Conservation (phyloP, 2,797 vertebrate species). For the Cossypha dichroa region DNA sequence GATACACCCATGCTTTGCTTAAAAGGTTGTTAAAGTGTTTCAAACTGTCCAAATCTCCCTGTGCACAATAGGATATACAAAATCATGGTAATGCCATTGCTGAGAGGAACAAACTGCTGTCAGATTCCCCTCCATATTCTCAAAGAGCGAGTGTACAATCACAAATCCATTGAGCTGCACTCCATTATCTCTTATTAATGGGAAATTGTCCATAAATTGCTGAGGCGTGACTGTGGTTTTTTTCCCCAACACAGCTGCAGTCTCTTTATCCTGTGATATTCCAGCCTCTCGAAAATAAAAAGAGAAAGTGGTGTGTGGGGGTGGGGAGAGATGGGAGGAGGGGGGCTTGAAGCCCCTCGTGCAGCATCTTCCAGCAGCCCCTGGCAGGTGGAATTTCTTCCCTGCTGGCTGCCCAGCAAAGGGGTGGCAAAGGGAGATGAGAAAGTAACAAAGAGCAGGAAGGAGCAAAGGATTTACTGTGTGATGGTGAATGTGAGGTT, state of each 20-base stretch:
- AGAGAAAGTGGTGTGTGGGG: not conserved
- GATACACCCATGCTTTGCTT: not conserved
- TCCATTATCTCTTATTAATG: conserved; percentile 79
- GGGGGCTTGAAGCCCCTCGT: not conserved
- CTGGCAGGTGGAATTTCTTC: not conserved
- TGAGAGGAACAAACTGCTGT: conserved; percentile 58
- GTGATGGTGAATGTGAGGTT: not conserved
- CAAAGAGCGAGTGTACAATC: conserved; percentile 61
- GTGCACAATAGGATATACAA: conserved; percentile 35
- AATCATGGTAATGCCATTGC: conserved; percentile 57
- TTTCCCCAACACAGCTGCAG: conserved; percentile 73
- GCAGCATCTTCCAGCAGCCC: not conserved
- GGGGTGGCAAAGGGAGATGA: not conserved
- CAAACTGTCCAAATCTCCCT: conserved; percentile 36
- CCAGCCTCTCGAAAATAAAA: conserved; percentile 55
- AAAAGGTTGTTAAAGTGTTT: not conserved
- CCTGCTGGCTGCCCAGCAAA: not conserved
- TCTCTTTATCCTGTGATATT: conserved; percentile 68
- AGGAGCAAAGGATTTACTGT: not conserved
- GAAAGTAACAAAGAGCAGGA: not conserved
- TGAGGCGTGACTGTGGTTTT: conserved; percentile 66
- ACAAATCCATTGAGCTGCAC: conserved; percentile 68
- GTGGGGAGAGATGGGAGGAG: not conserved
- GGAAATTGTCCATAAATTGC: conserved; percentile 80
- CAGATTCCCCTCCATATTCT: conserved; percentile 38